Percentiles rank a stretch among this genome's conserved stretches.
Evolutionary conservation across 2,888 invertebrate genomes (phyloP).

Genomic region (Aphodius granarius): DNA sequence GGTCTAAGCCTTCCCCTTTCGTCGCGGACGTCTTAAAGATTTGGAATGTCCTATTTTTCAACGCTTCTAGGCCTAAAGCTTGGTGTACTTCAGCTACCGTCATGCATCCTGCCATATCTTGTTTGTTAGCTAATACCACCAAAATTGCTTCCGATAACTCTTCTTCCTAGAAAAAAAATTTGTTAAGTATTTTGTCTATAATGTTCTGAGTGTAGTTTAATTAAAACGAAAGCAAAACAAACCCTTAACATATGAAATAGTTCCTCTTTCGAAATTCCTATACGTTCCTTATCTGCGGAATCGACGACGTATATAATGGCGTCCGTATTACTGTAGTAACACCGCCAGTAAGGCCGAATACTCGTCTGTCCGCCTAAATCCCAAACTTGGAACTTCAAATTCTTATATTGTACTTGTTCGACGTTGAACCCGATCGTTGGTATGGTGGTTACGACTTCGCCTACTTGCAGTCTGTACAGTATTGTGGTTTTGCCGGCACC

Average conservation of each 20-base stretch:
- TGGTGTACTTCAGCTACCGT: conserved; percentile 96
- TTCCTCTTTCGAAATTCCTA: conserved; percentile 99
- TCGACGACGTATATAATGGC: conserved; percentile 99
- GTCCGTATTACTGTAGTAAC: conserved; percentile 99
- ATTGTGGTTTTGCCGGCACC: conserved; percentile 99
- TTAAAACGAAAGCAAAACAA: conserved; percentile 46
- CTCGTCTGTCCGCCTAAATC: conserved; percentile 99
- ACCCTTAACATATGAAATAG: conserved; percentile 95
- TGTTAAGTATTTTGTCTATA: neutral
- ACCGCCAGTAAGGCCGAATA: conserved; percentile 99
- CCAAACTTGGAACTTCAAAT: conserved; percentile 99
- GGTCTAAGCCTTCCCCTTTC: conserved; percentile 96
- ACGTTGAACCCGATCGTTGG: conserved; percentile 99
- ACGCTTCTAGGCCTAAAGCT: conserved; percentile 89
- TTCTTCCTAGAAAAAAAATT: conserved; percentile 75
- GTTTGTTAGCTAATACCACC: conserved; percentile 97
- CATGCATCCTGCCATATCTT: conserved; percentile 98
- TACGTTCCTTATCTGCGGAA: conserved; percentile 97
- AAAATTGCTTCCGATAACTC: conserved; percentile 94
- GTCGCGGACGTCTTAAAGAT: conserved; percentile 99
- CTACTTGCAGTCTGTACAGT: conserved; percentile 95
- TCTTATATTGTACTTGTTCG: conserved; percentile 98
- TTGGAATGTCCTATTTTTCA: conserved; percentile 97
- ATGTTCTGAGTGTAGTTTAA: too few relatives aligned
- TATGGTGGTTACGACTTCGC: conserved; percentile 97